A percentile compares a stretch with the other conserved stretches of the same genome.
These are phyloP conservation scores for Psittacula cyanocephala DNA, from an alignment of 2,113 vertebrate species.

Conservation along the genomic window DNA sequence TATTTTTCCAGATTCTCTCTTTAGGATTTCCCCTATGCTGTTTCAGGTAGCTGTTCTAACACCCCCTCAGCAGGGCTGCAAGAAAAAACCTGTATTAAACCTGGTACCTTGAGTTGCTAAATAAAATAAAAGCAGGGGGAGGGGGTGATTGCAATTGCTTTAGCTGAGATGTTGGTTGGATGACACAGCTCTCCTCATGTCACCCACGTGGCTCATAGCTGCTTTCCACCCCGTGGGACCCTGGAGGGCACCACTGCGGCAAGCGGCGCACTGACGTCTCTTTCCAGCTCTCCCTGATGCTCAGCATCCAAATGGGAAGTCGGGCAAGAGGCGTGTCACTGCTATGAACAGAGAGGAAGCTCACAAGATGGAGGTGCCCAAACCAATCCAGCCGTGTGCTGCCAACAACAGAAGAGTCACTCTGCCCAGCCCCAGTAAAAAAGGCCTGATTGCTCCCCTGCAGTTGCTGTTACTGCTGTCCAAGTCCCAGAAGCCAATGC, in stretches of 20 bases:
- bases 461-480: background rate
- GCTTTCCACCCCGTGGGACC: fast-evolving
- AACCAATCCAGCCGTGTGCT: background rate
- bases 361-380: background rate
- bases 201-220: fast-evolving
- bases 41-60: background rate
- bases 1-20: background rate
- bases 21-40: background rate
- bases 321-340: fast-evolving
- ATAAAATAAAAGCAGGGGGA: fast-evolving
- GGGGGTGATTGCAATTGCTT: fast-evolving
- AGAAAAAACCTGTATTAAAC: background rate
- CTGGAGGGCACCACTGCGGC: fast-evolving
- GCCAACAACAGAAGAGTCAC: background rate
- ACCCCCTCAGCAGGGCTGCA: background rate
- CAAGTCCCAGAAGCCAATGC: background rate
- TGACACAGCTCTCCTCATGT: fast-evolving
- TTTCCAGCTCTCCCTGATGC: background rate
- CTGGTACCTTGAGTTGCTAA: background rate
- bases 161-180: background rate
- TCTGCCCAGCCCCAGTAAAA: fast-evolving
- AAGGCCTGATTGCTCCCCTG: background rate
- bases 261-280: fast-evolving
- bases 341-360: fast-evolving
- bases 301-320: background rate